Evolutionary conservation across 2,113 vertebrate genomes (phyloP), one percentile per base, ranked within the genome.

Genomic region (Sitta europaea): DNA sequence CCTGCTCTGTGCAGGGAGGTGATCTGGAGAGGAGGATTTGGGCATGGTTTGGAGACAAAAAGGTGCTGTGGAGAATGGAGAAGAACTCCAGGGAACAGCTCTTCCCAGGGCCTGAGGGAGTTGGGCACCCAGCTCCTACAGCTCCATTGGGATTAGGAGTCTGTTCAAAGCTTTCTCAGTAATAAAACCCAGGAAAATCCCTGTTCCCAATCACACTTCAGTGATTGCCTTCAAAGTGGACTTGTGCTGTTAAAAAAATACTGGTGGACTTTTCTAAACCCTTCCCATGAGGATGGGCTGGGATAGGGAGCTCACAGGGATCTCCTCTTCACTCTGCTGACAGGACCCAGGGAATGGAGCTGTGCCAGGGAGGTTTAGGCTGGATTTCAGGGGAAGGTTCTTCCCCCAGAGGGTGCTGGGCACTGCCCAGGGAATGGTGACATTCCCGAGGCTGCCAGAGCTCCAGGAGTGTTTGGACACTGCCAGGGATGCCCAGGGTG

Each of bases 281-380:
- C 35, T 24, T 45, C 21, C 20, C 5, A 1, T 16, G 57, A 76
- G 71, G 82, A 17, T 6, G 14, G 68, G 73, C 31, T 66, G 80
- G 31, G n/a, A 36, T 5, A 14, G 29, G 31, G 42, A 58, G 67
- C 61, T 82, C 65, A 12, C 35, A 28, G 70, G 36, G 54, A 58
- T 54, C 59, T 67, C 43, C 25, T 54, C 42, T 42, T 31, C 51
- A 13, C 33, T 51, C 36, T 58, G 36, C 17, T 51, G 23, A 20
- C 65, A 72, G 51, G 4, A 63, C 4, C 3, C 9, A 57, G 38
- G 29, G 67, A 66, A 28, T 0, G 1, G 36, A 58, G 67, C 14
- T 73, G 33, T 3, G 51, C 0, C 11, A 18, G 67, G 35, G 0
- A 2, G 19, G 5, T 3, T 63, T 3, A 5, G 23, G 28, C 1